Evolutionary conservation across 2,797 vertebrate genomes (phyloP), one percentile per base, ranked within the genome.

Genomic region (Staurois parvus): DNA sequence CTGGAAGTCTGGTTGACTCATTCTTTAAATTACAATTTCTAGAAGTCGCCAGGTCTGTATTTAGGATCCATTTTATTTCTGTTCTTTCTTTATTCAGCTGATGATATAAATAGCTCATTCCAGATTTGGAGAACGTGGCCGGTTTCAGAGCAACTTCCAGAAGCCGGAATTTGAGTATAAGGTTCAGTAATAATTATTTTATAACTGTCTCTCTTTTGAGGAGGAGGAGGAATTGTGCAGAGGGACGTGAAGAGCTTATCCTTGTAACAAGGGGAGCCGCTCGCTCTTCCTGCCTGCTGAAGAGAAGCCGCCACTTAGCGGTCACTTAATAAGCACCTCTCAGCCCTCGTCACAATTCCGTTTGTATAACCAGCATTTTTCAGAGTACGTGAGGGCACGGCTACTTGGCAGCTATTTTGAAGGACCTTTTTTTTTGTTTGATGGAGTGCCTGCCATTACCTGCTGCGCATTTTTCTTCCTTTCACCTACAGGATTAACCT

Each of bases 401-500:
- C 73, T 26, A 34, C 48, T 12, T 40, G 30, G 17, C 48, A 15
- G 42, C n/a, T 21, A 9, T 30, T 56, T 48, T 48, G 17, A 37
- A 34, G 32, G 45, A 48, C 45, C 69, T 52, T n/a, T 24, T 34
- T n/a, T 64, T 64, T 32, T 73, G 4, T 82, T 29, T 52, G 70
- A 40, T 24, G 1, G 29, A 32, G 17, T 42, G 72, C 62, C 56
- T 66, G 40, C 24, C 26, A 7, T n/a, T 32, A 37, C 69, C 28
- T 26, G 37, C 56, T 1, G 45, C 45, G 72, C 59, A 11, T 40
- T 37, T 73, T 12, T 28, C 32, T 40, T 26, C 24, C 7, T 19
- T 48, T 69, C 29, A 56, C 73, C 73, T 76, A 9, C 30, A 72
- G 42, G 74, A 84, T 84, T 76, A 84, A 76, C 66, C 73, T 70